These are phyloP conservation scores for Neoseiulus cucumeris DNA, from an alignment of 1,140 invertebrate genomes.

Conservation along the genomic window DNA sequence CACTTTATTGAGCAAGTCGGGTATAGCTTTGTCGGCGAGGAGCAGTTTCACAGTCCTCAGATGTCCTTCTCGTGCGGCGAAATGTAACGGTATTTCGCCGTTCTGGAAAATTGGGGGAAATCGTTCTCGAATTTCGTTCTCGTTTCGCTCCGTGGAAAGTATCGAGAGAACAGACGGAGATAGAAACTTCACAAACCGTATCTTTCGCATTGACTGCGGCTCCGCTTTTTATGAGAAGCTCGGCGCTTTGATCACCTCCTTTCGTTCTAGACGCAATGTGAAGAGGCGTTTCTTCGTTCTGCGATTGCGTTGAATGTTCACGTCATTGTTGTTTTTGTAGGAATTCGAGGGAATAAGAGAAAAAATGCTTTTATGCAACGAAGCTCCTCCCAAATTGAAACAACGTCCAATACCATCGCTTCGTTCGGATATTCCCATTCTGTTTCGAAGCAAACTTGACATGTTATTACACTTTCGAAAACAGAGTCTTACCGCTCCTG, in stretches of 20 bases:
- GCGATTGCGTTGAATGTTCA: too few species aligned
- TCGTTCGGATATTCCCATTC: too few species aligned
- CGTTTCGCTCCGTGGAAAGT: not conserved
- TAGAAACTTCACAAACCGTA: conserved; percentile 21
- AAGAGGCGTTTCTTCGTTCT: conserved; percentile 60
- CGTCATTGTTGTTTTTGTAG: conserved; percentile 22
- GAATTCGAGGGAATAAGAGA: not conserved
- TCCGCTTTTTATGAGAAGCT: conserved; percentile 92
- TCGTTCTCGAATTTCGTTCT: not conserved
- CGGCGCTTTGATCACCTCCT: conserved; percentile 82
- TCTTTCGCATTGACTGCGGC: conserved; percentile 63
- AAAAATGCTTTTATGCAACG: not conserved
- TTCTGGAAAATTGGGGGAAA: conserved; percentile 44
- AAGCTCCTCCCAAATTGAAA: not conserved
- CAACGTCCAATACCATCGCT: too few species aligned
- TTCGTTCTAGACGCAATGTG: conserved; percentile 81
- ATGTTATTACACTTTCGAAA: too few species aligned
- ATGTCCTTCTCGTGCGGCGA: conserved; percentile 65
- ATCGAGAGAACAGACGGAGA: not conserved
- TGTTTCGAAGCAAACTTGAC: too few species aligned
- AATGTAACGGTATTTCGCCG: conserved; percentile 77
- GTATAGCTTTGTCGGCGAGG: conserved; percentile 73
- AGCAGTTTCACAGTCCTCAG: conserved; percentile 59
- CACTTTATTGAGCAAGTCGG: conserved; percentile 70
- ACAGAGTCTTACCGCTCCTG: conserved; percentile 30